Conservation (phyloP, 2,113 vertebrate genomes). For the Ictalurus furcatus region DNA sequence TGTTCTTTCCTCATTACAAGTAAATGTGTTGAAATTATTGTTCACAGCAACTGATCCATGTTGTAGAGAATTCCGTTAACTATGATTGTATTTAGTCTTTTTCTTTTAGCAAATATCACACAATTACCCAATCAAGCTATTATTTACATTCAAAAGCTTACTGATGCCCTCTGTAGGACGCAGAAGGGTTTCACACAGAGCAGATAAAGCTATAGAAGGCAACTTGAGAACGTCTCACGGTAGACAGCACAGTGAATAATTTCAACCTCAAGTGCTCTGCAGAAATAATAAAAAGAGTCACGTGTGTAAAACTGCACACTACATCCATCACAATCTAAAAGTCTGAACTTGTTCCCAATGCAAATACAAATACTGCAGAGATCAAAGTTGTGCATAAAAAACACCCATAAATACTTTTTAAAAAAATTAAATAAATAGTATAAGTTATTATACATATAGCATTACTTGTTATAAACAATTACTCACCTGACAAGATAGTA, state of each 20-base stretch:
- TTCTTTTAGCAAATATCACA: not conserved
- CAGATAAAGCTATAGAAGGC: conserved; percentile 41
- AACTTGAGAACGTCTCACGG: conserved; percentile 33
- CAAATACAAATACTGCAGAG: conserved; percentile 25
- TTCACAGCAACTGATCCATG: not conserved
- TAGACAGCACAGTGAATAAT: conserved; percentile 44
- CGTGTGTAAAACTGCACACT: not conserved
- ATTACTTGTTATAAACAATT: conserved; percentile 21
- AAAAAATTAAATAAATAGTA: not conserved
- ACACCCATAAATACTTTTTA: conserved; percentile 15
- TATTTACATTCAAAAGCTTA: conserved; percentile 32
- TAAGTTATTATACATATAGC: not conserved
- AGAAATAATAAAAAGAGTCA: not conserved
- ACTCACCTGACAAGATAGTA: conserved; percentile 19
- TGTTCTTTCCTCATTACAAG: not conserved
- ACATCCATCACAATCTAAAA: not conserved
- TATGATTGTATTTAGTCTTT: not conserved
- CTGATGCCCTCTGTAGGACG: conserved; percentile 3
- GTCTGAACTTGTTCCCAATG: not conserved
- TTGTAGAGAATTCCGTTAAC: not conserved
- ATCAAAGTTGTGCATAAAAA: not conserved
- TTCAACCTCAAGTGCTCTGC: conserved; percentile 8
- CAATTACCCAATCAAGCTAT: not conserved
- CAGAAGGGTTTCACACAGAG: conserved; percentile 17
- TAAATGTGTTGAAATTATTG: not conserved